Evolutionary conservation across 2,113 vertebrate species (phyloP), one percentile per base, ranked within the genome.

Genomic region (Rhabdornis inornatus): DNA sequence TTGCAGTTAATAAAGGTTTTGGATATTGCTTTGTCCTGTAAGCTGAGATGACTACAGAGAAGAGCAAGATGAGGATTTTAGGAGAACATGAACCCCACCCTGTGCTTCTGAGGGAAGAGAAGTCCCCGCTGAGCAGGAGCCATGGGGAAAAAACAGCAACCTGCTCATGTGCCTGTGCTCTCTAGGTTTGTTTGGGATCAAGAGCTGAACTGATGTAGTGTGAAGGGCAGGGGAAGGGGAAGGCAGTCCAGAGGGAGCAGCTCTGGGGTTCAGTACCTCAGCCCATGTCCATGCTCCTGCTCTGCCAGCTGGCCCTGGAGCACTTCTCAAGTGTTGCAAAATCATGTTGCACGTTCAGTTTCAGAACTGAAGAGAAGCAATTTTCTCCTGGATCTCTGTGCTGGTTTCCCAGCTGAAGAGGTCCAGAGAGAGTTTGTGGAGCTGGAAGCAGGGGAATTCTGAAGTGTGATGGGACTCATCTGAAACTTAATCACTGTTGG

Each of bases 401-500:
- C 86, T 74, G 45, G 35, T 81, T 95, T 94, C 81, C 65, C 74
- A 77, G 80, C 69, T 92, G 89, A 75, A 89, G 69, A 78, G 42
- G 37, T 61, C 89, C 83, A 82, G 65, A 56, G 90, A 65, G 84
- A 70, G 35, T 72, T 30, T 49, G 42, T 76, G 60, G 8, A 92
- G 68, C 52, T 92, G 72, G 68, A 80, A 95, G 47, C 15, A 64
- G 37, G 77, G 77, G 83, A 95, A 95, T 91, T 95, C 81, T 72
- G 78, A 75, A 84, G 61, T 7, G 0, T 89, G 33, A 94, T 87
- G 87, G 91, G 37, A 40, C 61, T 91, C 70, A 65, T 79, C 87
- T 92, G 81, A 87, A 94, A 71, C 31, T 89, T 92, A 94, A 95
- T 95, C 65, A 53, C 80, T 33, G 40, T 64, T 94, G 92, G 92